phyloP scores from a whole-genome alignment of 2,113 vertebrate species.

The Sporophila hypoxantha region DNA sequence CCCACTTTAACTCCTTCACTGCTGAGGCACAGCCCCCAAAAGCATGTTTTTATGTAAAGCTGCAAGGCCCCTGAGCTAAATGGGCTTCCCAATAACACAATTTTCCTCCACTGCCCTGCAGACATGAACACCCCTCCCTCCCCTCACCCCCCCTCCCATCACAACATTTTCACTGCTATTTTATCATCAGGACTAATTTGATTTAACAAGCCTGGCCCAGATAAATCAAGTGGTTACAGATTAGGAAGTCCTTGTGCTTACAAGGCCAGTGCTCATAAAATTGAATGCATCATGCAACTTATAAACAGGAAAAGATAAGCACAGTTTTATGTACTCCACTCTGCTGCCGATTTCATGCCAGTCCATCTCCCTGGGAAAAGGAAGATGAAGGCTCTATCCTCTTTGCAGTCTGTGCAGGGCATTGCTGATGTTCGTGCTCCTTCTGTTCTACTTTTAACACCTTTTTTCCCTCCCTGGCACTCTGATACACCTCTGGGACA shows the following conservation, averaged over 20 bases:
- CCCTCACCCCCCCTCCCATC: rapidly evolving
- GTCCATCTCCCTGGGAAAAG: background rate
- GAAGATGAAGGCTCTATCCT: background rate
- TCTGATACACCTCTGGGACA: background rate
- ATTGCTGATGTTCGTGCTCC: background rate
- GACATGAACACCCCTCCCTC: background rate
- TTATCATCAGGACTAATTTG: background rate
- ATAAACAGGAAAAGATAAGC: conserved; percentile 1
- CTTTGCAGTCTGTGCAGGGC: background rate
- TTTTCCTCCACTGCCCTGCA: background rate
- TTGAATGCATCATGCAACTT: background rate
- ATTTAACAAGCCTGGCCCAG: background rate
- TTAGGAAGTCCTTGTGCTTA: background rate
- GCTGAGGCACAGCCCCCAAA: background rate
- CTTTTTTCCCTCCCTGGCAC: background rate
- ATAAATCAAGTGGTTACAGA: background rate
- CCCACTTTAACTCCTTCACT: background rate
- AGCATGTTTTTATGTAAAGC: rapidly evolving
- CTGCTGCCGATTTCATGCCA: background rate
- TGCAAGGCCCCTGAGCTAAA: background rate
- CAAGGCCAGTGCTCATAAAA: background rate
- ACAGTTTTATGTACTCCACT: background rate
- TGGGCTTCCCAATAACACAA: background rate
- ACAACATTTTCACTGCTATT: background rate
- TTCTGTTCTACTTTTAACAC: background rate